Percentiles rank a stretch among this genome's conserved stretches.
phyloP scores from a whole-genome alignment of 2,113 vertebrate species.

The Zapornia atra region DNA sequence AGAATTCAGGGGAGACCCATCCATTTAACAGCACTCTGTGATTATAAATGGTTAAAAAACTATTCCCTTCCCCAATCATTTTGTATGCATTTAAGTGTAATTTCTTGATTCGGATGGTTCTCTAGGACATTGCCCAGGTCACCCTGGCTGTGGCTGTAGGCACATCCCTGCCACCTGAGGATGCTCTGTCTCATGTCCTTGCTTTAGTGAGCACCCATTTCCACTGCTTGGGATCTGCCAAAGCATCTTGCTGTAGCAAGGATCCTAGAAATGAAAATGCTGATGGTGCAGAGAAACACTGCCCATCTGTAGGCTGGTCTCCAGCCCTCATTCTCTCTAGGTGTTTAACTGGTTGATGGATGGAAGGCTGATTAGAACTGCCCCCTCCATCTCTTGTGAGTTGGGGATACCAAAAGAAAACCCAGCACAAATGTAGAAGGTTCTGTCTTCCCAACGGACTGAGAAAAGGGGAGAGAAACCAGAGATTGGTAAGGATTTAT shows the following conservation, averaged over 20 bases:
- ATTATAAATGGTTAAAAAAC: background rate
- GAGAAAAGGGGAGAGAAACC: background rate
- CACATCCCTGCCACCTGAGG: background rate
- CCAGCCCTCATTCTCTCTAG: background rate
- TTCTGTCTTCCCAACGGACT: background rate
- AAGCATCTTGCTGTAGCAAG: background rate
- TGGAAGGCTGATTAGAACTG: background rate
- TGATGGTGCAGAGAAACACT: background rate
- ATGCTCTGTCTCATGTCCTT: background rate
- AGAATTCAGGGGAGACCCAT: background rate
- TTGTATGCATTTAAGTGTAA: background rate
- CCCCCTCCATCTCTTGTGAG: background rate
- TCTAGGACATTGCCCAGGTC: background rate
- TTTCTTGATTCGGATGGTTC: background rate
- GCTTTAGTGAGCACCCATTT: accelerated
- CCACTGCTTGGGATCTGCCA: background rate
- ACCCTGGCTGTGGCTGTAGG: background rate
- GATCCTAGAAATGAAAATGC: background rate
- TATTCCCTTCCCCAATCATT: background rate
- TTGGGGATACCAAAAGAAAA: background rate
- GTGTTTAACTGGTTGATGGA: background rate
- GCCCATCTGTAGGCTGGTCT: background rate
- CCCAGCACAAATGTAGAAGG: background rate
- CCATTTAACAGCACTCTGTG: background rate
- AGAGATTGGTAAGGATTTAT: background rate